Base-by-base conservation (phyloP, 2,797 vertebrate species). In the Notolepis coatsorum region DNA sequence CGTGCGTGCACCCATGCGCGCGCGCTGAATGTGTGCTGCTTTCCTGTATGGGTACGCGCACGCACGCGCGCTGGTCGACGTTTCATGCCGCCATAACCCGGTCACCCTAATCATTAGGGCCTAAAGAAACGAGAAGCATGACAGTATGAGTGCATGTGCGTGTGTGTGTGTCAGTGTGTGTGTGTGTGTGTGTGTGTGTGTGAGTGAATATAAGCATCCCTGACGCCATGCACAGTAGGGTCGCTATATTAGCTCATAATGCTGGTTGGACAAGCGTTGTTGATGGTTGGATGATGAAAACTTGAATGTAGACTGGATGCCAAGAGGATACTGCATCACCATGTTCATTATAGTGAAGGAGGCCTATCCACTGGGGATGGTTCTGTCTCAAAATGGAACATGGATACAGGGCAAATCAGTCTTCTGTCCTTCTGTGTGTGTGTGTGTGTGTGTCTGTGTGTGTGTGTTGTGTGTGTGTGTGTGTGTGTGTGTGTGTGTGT, bases 41-140 rank as follows among this genome's bases (percentile, higher is more conserved):
- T 50, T 18, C 70, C 58, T 58, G 37, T 25, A 24, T 75, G 41
- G 56, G 50, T 50, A 74, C 60, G 52, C 52, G 43, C 15, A 45
- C 17, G 61, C 31, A 41, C 30, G 17, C 43, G 17, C 56, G 61
- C 21, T 58, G 68, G 54, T 65, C 68, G 77, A 71, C 73, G 80
- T 75, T 43, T 68, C 37, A 56, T 42, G 71, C 42, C 68, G 63
- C 60, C 55, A 61, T 85, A 79, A 85, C 78, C 82, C 70, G 76
- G 82, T 85, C 84, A 85, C 76, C 80, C 71, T 23, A 27, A 55
- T 21, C 6, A 2, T 47, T 47, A 17, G 7, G n/a, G 6, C 7
- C 65, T 66, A 80, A 80, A 76, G 42, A 65, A 63, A 81, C 52
- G 38, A 59, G 31, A 70, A 63, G 60, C 42, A 8, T 66, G 60